A percentile compares a stretch with the other conserved stretches of the same genome.
phyloP scores from a whole-genome alignment of 2,888 invertebrate genomes.

The Amaurobius ferox region DNA sequence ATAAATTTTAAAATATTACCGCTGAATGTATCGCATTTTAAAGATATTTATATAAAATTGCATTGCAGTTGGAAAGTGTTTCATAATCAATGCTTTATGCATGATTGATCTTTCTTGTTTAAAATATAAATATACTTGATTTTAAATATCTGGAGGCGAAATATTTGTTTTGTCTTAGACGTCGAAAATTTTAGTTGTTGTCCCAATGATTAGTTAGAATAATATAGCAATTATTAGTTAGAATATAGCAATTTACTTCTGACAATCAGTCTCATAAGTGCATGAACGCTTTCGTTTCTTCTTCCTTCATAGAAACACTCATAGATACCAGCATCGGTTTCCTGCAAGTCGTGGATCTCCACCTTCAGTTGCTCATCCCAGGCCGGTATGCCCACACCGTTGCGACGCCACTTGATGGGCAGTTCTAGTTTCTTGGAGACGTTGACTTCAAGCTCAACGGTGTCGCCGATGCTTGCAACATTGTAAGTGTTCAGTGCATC shows the following conservation, averaged over 20 bases:
- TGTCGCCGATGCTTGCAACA: constrained; percentile 32
- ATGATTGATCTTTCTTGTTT: too few species aligned
- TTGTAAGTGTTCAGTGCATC: constrained; percentile 42
- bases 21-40: too few species aligned
- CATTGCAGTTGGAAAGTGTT: too few species aligned
- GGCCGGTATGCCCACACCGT: constrained; percentile 34
- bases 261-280: constrained; percentile 64
- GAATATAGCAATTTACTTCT: constrained; percentile 55
- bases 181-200: too few species aligned
- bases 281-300: constrained; percentile 64
- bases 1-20: too few species aligned
- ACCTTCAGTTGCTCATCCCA: constrained; percentile 48
- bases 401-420: constrained; percentile 61
- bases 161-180: too few species aligned
- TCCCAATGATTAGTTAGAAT: too few species aligned
- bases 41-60: too few species aligned
- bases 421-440: constrained; percentile 19
- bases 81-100: too few species aligned
- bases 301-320: constrained; percentile 70
- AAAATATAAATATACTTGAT: too few species aligned
- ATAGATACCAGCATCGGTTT: constrained; percentile 65
- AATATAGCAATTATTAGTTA: too few species aligned
- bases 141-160: too few species aligned
- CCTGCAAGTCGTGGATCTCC: constrained; percentile 16
- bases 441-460: constrained; percentile 47